These are phyloP conservation scores for Coptotermes formosanus DNA, from an alignment of 1,140 invertebrate species.

Conservation along the genomic window DNA sequence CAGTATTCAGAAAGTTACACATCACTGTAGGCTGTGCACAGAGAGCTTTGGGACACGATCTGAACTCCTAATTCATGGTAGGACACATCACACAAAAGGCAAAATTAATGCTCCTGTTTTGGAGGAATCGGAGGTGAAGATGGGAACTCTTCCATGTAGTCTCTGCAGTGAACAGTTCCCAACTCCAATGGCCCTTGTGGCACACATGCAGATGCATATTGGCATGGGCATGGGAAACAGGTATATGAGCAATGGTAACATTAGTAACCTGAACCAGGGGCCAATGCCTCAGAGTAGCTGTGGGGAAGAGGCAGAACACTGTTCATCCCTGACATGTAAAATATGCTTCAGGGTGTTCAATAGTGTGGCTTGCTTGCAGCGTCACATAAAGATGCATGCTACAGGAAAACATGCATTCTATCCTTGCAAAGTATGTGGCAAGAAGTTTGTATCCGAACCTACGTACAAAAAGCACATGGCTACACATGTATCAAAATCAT, in stretches of 20 bases:
- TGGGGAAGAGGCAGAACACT: not conserved
- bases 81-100: not conserved
- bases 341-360: not conserved
- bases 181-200: not conserved
- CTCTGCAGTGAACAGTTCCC: not conserved
- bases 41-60: not conserved
- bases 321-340: not conserved
- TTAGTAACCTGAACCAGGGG: not conserved
- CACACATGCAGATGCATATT: not conserved
- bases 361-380: not conserved
- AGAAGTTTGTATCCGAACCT: not conserved
- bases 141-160: not conserved
- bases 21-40: not conserved
- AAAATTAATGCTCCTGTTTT: not conserved
- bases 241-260: not conserved
- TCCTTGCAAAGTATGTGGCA: slow-evolving; percentile 13
- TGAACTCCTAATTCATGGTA: not conserved
- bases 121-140: not conserved
- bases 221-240: not conserved
- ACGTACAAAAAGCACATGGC: not conserved
- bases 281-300: not conserved
- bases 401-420: not conserved
- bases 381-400: slow-evolving; percentile 15
- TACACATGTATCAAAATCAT: not conserved
- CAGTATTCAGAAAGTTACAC: not conserved